Evolutionary conservation across 2,888 invertebrate genomes (phyloP), one percentile per base, ranked within the genome.

Genomic region (Tenthredo mesomela): DNA sequence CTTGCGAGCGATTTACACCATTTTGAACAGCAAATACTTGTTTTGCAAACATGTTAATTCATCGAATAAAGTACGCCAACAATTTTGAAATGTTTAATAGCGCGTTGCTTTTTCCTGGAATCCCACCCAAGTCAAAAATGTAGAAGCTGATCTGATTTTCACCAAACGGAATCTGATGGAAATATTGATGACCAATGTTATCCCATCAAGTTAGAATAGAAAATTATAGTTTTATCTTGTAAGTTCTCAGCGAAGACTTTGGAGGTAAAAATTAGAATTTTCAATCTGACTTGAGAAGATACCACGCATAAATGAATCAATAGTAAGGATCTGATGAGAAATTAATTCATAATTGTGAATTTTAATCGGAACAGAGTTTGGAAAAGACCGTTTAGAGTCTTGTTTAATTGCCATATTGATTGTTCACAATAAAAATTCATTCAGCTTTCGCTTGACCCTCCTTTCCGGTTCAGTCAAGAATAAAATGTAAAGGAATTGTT

Each of bases 401-500:
- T 25, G 29, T 75, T 47, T 43, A 21, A 25, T 29, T 25, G 40
- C 4, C 25, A 43, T 21, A 50, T 75, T 21, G 47, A n/a, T 75
- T 25, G 25, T 75, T 37, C n/a, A 47, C 12, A 47, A 47, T 75
- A 10, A 47, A 25, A 47, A 75, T 75, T 47, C 25, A 21, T 75
- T 75, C 40, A 47, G 40, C 47, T 47, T 47, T 6, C 15, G 43
- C 21, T 47, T 43, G 75, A 75, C 75, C 47, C 75, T 47, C 40
- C 2, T 75, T 75, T 75, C n/a, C 29, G 18, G 21, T 25, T 75
- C 21, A 47, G 47, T 25, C 18, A 12, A 15, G 75, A 25, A 10
- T 37, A n/a, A 37, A 78, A 33, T 37, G 25, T 78, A 29, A 58
- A 37, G 33, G 33, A 78, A 78, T 78, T 78, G 54, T 54, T n/a